Evolutionary conservation across 2,888 invertebrate species (phyloP).

Genomic region (Caenorhabditis wallacei): DNA sequence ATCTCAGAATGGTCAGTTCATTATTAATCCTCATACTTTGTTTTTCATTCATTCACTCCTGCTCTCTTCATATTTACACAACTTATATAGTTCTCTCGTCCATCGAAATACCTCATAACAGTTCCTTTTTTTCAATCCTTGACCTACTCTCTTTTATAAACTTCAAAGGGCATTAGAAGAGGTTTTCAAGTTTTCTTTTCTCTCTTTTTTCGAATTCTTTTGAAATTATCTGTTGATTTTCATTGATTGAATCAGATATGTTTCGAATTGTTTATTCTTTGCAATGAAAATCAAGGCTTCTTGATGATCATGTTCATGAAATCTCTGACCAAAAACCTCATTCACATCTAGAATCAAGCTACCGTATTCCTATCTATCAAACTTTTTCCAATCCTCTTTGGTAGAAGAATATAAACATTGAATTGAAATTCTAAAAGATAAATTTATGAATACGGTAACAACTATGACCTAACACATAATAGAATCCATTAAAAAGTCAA

Average conservation of each 20-base stretch:
- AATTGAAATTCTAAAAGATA: no score
- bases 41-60: no score
- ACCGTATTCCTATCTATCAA: no score
- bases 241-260: background rate
- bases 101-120: background rate
- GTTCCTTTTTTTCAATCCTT: background rate
- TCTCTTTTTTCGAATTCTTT: background rate
- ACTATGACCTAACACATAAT: no score
- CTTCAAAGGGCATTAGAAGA: background rate
- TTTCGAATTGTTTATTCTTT: background rate
- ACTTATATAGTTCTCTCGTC: constrained; percentile 13
- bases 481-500: background rate
- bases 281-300: no score
- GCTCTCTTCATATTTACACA: background rate
- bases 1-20: no score
- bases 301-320: no score
- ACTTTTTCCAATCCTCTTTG: no score
- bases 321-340: no score
- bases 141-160: constrained; percentile 7
- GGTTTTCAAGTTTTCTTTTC: constrained; percentile 3
- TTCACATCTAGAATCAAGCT: no score
- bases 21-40: background rate
- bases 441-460: no score
- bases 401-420: no score
- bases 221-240: background rate